These are phyloP conservation scores for Bombus breviceps DNA, from an alignment of 1,140 invertebrate species.

Conservation along the genomic window DNA sequence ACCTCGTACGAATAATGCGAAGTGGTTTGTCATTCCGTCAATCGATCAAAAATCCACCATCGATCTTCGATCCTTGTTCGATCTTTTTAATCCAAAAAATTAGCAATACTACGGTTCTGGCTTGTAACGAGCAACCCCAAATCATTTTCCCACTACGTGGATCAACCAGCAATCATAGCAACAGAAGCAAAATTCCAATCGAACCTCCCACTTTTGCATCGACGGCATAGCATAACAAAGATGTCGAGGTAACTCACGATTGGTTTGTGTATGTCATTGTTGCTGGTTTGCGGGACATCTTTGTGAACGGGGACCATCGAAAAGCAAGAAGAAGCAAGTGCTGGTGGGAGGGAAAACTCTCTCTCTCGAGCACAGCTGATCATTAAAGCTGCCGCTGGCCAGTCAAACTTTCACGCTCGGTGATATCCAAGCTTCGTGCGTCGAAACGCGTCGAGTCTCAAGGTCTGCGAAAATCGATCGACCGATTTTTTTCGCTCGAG, in stretches of 20 bases:
- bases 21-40: not conserved
- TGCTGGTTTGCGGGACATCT: constrained; percentile 34
- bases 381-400: constrained; percentile 73
- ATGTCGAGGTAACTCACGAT: not conserved
- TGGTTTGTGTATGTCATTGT: not conserved
- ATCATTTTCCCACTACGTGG: too few species aligned
- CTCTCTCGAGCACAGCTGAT: constrained; percentile 75
- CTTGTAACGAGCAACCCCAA: too few species aligned
- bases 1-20: not conserved
- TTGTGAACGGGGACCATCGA: constrained; percentile 38
- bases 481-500: not conserved
- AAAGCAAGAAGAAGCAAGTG: constrained; percentile 32
- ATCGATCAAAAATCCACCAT: too few species aligned
- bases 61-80: too few species aligned
- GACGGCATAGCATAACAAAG: not conserved
- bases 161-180: not conserved
- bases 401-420: constrained; percentile 79
- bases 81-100: too few species aligned
- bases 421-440: constrained; percentile 69
- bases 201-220: not conserved
- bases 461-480: constrained; percentile 41
- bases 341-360: constrained; percentile 74
- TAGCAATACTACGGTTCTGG: too few species aligned
- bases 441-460: constrained; percentile 22
- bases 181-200: not conserved